phyloP scores from a whole-genome alignment of 2,888 invertebrate species.

The Brenthis ino region DNA sequence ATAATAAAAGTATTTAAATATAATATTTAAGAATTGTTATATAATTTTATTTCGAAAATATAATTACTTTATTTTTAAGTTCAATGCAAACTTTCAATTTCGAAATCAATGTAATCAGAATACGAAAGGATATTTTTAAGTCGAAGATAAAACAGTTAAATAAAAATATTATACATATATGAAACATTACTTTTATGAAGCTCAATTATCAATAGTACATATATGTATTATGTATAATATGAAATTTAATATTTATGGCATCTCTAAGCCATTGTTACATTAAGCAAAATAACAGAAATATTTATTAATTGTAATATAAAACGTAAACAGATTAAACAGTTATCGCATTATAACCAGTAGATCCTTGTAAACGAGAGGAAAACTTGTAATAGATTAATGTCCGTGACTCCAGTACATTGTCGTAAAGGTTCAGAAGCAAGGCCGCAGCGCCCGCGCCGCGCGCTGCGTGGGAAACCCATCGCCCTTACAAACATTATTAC shows the following conservation, averaged over 20 bases:
- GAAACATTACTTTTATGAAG: no score
- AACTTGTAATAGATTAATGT: constrained; percentile 39
- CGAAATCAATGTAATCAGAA: no score
- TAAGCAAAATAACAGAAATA: not conserved
- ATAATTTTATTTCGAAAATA: no score
- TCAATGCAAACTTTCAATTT: no score
- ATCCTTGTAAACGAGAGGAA: constrained; percentile 41
- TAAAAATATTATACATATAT: no score
- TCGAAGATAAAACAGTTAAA: no score
- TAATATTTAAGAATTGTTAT: no score
- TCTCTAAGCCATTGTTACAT: not conserved
- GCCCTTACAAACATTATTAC: constrained; percentile 37
- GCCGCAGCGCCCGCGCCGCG: constrained; percentile 48
- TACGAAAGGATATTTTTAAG: no score
- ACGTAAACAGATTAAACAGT: not conserved
- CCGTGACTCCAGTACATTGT: constrained; percentile 49
- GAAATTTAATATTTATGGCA: not conserved
- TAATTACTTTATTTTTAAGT: no score
- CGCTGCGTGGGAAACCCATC: constrained; percentile 47
- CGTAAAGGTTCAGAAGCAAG: constrained; percentile 68
- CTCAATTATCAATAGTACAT: no score
- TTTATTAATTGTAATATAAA: not conserved
- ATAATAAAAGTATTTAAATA: no score
- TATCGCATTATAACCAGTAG: constrained; percentile 12
- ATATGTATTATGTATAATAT: not conserved